These are phyloP conservation scores for Bergia sp. DNA, from an alignment of 92 coral and sea anemone species.

Conservation along the genomic window DNA sequence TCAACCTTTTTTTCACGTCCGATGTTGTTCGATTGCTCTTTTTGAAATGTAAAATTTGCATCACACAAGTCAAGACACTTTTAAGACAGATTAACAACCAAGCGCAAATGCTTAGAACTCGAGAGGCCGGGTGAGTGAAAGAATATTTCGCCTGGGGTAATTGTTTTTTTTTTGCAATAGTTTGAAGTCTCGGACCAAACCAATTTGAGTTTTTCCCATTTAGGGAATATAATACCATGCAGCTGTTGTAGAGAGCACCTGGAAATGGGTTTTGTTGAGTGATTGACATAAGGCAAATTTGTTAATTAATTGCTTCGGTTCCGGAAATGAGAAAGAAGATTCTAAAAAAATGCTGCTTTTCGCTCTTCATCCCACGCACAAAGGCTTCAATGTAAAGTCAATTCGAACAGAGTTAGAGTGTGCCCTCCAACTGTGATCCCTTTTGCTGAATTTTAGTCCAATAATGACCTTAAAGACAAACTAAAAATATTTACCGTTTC, in stretches of 20 bases:
- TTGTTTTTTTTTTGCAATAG: not conserved
- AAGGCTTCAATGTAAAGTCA: conserved; percentile 38
- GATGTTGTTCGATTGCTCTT: conserved; percentile 80
- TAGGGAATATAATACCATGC: conserved; percentile 76
- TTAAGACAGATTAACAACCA: conserved; percentile 34
- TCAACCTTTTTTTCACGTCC: conserved; percentile 62
- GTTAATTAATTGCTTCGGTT: conserved; percentile 98
- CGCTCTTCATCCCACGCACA: conserved; percentile 82
- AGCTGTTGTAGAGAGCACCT: conserved; percentile 93
- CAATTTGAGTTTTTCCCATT: conserved; percentile 71
- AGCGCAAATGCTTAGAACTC: conserved; percentile 13
- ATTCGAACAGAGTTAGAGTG: conserved; percentile 29
- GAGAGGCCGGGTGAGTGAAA: not conserved
- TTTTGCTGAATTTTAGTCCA: conserved; percentile 37
- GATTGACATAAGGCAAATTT: conserved; percentile 98
- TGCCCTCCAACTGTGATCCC: conserved; percentile 35
- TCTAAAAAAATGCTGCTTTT: conserved; percentile 84
- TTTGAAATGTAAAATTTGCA: conserved; percentile 52
- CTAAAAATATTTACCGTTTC: conserved; percentile 61
- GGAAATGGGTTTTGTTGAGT: conserved; percentile 88
- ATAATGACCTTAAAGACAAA: conserved; percentile 39
- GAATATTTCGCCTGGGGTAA: not conserved
- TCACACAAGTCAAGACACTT: conserved; percentile 20
- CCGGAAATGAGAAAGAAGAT: conserved; percentile 99
- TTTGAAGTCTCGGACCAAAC: conserved; percentile 35